Base-by-base conservation (phyloP, 2,797 vertebrate genomes). In the Acestrorhynchus altus region DNA sequence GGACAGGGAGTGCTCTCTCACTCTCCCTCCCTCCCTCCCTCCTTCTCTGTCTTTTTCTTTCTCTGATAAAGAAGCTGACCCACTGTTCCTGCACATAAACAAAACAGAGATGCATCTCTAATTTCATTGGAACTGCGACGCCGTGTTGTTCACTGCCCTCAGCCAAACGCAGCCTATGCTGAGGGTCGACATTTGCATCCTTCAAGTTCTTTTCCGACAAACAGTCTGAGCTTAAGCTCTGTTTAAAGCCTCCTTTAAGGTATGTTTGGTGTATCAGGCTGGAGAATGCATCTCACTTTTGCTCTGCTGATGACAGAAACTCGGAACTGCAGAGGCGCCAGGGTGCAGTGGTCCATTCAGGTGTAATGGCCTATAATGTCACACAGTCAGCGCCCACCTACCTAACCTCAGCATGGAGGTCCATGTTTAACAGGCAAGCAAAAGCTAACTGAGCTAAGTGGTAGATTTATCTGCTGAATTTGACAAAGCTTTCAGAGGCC, bases 321-420 rank as follows among this genome's bases (percentile, higher is more conserved):
- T 22, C 46, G n/a, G 54, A 60, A 39, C 11, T 76, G 52, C 46
- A 28, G 31, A 42, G 18, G 15, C 18, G 7, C 31, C 66, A 70
- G 31, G 13, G 24, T 35, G 57, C 68, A 72, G 6, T 35, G 35
- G 24, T 31, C 12, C 76, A 31, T 71, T 72, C n/a, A 31, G 16
- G n/a, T 66, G 13, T 61, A 72, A 24, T 46, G 26, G 49, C 54
- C 18, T 13, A 39, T 63, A 51, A 61, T 52, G 39, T 35, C 18
- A 16, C 1, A 6, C 4, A 57, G 76, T 78, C 68, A 57, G 68
- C 60, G n/a, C 20, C 68, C 59, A 72, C 47, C 24, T n/a, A 47
- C 12, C 59, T 65, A 64, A 64, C 59, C 59, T 77, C 76, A 72
- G 68, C 76, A 65, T 39, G 42, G n/a, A 60, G 65, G 54, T 44